phyloP scores from a whole-genome alignment of 1,140 invertebrate species.

The Bactericera cockerelli region DNA sequence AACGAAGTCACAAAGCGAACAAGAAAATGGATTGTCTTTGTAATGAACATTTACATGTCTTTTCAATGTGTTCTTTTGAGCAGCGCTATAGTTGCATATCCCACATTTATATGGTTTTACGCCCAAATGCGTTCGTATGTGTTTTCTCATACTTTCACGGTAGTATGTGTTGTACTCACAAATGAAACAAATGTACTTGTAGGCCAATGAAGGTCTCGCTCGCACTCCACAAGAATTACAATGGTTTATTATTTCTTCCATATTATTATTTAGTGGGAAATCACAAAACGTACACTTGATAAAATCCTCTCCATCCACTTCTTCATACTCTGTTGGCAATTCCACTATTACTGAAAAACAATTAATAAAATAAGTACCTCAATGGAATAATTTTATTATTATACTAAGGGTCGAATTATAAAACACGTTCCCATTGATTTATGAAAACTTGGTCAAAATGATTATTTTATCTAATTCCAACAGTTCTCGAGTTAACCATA shows the following conservation, averaged over 20 bases:
- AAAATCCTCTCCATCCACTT: not conserved
- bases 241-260: not conserved
- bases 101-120: constrained; percentile 55
- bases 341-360: too few relatives aligned
- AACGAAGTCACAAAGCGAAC: not conserved
- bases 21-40: not conserved
- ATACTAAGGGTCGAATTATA: too few relatives aligned
- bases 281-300: not conserved
- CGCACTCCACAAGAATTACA: not conserved
- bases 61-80: constrained; percentile 4
- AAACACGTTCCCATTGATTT: too few relatives aligned
- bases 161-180: not conserved
- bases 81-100: constrained; percentile 32
- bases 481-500: too few relatives aligned
- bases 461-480: too few relatives aligned
- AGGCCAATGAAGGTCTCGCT: not conserved
- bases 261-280: not conserved
- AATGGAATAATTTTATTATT: too few relatives aligned
- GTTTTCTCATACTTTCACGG: constrained; percentile 29
- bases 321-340: not conserved
- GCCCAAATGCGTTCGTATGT: constrained; percentile 52
- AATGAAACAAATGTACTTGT: not conserved
- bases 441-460: too few relatives aligned
- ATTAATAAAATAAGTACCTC: too few relatives aligned
- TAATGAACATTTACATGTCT: not conserved